Evolutionary conservation across 1,140 invertebrate species (phyloP), one percentile per base, ranked within the genome.

Genomic region (Heliconius congener): DNA sequence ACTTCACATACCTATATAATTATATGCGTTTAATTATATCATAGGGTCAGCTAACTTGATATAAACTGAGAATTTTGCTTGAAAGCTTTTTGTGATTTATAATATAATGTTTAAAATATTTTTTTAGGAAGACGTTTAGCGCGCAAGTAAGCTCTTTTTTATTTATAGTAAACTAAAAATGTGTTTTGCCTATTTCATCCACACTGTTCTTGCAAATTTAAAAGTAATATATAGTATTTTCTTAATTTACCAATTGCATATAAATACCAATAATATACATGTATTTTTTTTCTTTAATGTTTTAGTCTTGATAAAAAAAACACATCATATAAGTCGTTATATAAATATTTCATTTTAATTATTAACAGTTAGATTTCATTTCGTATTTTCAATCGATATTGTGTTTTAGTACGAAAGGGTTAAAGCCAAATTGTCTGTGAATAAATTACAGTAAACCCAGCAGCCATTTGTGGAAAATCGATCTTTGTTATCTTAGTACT

Each of bases 391-490:
- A 66, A 30, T 66, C 60, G 60, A 66, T 66, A 66, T 66, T 30
- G 60, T 66, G 27, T 30, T 66, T 30, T 4, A 66, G 13, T 66
- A 66, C 60, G 27, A 66, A 66, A 66, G 60, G 27, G 23, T 18
- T 66, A 66, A 66, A 66, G 27, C 60, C 60, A 66, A 66, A 66
- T 30, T 30, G 13, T 30, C 60, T 66, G 23, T 66, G 60, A 66
- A 66, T 66, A 66, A 66, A 66, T 66, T 66, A 66, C 23, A 66
- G 60, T 66, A 66, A 66, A 30, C 13, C 60, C 60, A 66, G 11
- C 23, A 66, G 23, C 9, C 60, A 66, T 66, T 66, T 66, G 60
- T 66, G 23, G 27, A 66, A 66, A 66, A 66, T 66, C 60, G 60
- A 27, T 66, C 60, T 30, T 16, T 66, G 60, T 66, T 66, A 66